phyloP scores from a whole-genome alignment of 2,797 vertebrate genomes.

The Borostomias antarcticus region DNA sequence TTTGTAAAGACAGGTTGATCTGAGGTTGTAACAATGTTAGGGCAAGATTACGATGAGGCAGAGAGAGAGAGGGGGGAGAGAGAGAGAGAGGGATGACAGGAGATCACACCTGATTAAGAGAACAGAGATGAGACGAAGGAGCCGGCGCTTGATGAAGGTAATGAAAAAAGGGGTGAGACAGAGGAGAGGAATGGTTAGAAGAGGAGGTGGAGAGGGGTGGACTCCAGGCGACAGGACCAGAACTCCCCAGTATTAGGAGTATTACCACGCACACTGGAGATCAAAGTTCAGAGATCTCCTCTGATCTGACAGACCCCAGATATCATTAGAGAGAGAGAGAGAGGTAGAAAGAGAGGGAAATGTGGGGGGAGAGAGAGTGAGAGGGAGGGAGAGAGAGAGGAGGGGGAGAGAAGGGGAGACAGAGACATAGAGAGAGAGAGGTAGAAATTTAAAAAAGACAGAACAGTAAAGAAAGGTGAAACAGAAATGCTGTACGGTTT shows the following conservation, averaged over 20 bases:
- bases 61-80: conserved; percentile 39
- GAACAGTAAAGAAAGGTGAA: conserved; percentile 26
- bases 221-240: not conserved
- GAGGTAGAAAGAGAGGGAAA: not conserved
- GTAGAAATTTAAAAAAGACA: conserved; percentile 40
- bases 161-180: conserved; percentile 43
- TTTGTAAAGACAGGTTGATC: conserved; percentile 59
- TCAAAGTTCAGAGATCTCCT: conserved; percentile 10
- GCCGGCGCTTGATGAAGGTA: conserved; percentile 65
- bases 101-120: conserved; percentile 74
- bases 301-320: conserved; percentile 12
- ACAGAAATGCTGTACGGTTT: too few species aligned
- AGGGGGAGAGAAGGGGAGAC: not conserved
- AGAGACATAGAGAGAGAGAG: conserved; percentile 31
- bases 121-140: conserved; percentile 70
- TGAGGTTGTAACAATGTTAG: too few species aligned
- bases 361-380: conserved; percentile 1
- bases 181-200: conserved; percentile 48
- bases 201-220: conserved; percentile 22
- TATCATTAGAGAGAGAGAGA: conserved; percentile 15
- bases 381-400: conserved; percentile 30
- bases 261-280: conserved; percentile 4
- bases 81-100: conserved; percentile 32
- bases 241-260: conserved; percentile 1
- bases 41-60: too few species aligned